Conservation (phyloP, 2,113 vertebrate genomes). For the Anthoscopus minutus region DNA sequence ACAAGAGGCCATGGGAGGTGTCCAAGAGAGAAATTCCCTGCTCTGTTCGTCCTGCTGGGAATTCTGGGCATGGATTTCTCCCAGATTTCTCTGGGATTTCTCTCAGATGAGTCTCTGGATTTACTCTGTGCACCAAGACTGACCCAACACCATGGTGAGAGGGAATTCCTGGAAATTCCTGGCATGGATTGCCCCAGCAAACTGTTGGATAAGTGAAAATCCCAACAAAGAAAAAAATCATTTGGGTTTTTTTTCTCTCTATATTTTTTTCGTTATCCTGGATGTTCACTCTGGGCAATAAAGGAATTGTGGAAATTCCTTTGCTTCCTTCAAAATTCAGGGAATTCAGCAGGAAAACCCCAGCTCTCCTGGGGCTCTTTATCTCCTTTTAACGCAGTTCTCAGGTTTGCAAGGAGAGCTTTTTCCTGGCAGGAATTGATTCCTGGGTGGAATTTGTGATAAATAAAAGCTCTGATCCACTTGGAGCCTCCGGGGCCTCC, state of each 20-base stretch:
- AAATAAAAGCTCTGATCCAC: constrained; percentile 14
- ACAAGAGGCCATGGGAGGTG: accelerated
- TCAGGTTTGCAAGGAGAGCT: background rate
- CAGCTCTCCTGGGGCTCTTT: background rate
- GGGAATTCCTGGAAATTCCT: background rate
- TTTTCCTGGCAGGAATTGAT: background rate
- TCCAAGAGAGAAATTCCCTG: background rate
- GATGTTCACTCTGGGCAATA: background rate
- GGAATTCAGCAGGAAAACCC: background rate
- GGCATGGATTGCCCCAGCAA: background rate
- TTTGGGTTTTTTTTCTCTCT: background rate
- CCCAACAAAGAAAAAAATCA: background rate
- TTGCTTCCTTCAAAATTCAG: background rate
- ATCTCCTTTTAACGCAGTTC: background rate
- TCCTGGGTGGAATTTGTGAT: background rate
- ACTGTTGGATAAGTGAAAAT: background rate
- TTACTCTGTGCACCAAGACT: background rate
- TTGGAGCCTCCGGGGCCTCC: background rate
- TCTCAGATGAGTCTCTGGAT: background rate
- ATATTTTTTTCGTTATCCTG: accelerated
- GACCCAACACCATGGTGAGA: accelerated
- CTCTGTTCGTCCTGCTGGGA: background rate
- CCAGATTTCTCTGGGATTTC: background rate
- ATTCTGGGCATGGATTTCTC: background rate
- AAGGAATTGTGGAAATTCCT: background rate